Evolutionary conservation across 2,888 invertebrate species (phyloP).

Genomic region (Diaperis boleti): DNA sequence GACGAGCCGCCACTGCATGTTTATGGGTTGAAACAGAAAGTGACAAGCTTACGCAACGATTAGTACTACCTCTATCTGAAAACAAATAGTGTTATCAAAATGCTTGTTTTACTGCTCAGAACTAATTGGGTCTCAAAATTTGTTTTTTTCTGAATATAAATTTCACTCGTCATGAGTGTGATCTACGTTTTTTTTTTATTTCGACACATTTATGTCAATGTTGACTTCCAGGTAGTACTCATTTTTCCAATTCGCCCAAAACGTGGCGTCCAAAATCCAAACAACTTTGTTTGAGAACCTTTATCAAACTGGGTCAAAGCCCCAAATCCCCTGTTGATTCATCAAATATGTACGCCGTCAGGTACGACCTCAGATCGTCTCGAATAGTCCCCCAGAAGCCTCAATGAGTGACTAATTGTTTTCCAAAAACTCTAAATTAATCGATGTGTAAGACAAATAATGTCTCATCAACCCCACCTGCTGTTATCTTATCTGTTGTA

Average conservation of each 20-base stretch:
- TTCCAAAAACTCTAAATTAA: conserved; percentile 26
- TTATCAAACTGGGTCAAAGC: conserved; percentile 41
- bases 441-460: conserved; percentile 24
- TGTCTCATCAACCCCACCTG: conserved; percentile 35
- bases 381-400: conserved; percentile 3
- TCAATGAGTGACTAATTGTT: conserved; percentile 14
- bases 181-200: conserved; percentile 14
- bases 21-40: no score
- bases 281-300: conserved; percentile 13
- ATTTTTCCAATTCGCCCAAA: not conserved
- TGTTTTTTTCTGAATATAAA: not conserved
- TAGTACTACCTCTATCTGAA: no score
- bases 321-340: conserved; percentile 20
- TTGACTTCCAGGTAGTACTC: conserved; percentile 17
- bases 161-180: not conserved
- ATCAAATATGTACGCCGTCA: conserved; percentile 36
- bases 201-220: conserved; percentile 24
- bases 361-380: conserved; percentile 10
- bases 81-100: no score
- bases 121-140: no score
- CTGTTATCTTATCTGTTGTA: conserved; percentile 30
- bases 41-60: no score
- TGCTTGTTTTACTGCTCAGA: no score
- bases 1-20: no score
- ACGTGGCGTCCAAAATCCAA: not conserved